Conservation (phyloP, 2,888 invertebrate genomes). For the Oligia strigilis region DNA sequence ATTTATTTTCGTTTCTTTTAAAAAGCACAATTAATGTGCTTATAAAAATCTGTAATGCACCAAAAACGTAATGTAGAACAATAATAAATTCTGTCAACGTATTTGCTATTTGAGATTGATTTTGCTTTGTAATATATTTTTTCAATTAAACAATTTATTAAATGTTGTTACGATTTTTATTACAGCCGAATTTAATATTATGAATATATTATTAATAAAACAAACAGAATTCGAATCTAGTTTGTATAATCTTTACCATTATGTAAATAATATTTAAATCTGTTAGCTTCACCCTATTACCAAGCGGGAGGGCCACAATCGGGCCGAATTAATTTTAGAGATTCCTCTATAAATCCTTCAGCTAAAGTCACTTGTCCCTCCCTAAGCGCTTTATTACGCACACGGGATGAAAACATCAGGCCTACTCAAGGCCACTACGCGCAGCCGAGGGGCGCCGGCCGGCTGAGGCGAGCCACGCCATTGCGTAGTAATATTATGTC, state of each 20-base stretch:
- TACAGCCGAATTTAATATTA: background rate
- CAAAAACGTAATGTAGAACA: conserved; percentile 10
- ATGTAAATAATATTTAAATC: conserved; percentile 74
- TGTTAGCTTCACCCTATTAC: conserved; percentile 68
- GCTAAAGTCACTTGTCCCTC: conserved; percentile 87
- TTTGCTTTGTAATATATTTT: conserved; percentile 56
- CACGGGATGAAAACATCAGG: conserved; percentile 89
- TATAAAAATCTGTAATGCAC: background rate
- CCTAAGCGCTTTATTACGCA: conserved; percentile 89
- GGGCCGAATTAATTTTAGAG: conserved; percentile 86
- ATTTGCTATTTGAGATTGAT: conserved; percentile 33
- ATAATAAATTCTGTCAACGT: conserved; percentile 11
- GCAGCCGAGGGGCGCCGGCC: conserved; percentile 72
- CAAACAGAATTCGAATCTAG: background rate
- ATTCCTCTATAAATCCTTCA: conserved; percentile 88
- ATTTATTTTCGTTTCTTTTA: background rate
- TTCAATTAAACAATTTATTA: conserved; percentile 52
- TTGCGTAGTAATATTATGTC: conserved; percentile 79
- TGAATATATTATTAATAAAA: conserved; percentile 7
- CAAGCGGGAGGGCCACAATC: conserved; percentile 78
- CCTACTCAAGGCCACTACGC: conserved; percentile 87
- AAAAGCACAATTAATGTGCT: conserved; percentile 1
- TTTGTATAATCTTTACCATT: conserved; percentile 58
- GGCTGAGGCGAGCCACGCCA: conserved; percentile 56
- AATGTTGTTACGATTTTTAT: conserved; percentile 27